Percentiles rank a stretch among this genome's conserved stretches.
phyloP scores from a whole-genome alignment of 2,888 invertebrate genomes.

The Sthenelais limicola region DNA sequence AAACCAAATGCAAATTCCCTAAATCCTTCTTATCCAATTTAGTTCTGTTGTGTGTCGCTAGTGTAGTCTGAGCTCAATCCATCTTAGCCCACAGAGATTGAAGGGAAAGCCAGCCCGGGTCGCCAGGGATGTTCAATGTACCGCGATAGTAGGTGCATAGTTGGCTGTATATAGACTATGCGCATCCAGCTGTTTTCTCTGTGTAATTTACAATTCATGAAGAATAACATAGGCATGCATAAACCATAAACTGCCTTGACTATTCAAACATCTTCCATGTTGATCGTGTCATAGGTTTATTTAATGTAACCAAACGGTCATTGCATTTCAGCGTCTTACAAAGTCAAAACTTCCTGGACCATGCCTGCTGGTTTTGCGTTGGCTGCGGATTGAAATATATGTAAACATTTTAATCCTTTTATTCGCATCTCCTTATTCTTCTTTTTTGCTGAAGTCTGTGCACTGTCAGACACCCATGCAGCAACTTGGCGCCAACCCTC shows the following conservation, averaged over 20 bases:
- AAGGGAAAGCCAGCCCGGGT: too few relatives aligned
- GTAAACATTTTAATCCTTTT: constrained; percentile 23
- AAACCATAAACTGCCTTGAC: background rate
- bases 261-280: background rate
- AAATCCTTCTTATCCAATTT: constrained; percentile 39
- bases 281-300: background rate
- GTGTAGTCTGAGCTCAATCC: constrained; percentile 16
- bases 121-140: too few relatives aligned
- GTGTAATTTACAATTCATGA: constrained; percentile 21
- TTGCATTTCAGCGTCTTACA: constrained; percentile 3
- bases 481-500: background rate
- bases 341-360: background rate
- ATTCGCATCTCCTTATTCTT: constrained; percentile 23
- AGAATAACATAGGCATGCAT: constrained; percentile 26
- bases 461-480: background rate
- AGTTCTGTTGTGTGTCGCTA: constrained; percentile 34
- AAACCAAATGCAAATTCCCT: constrained; percentile 36
- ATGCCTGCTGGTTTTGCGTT: background rate
- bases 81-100: too few relatives aligned
- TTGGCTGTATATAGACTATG: background rate
- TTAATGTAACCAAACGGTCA: too few relatives aligned
- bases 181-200: background rate
- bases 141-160: too few relatives aligned
- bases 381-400: background rate
- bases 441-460: constrained; percentile 3